These are phyloP conservation scores for Agrochola lychnidis DNA, from an alignment of 2,888 invertebrate genomes.

Conservation along the genomic window DNA sequence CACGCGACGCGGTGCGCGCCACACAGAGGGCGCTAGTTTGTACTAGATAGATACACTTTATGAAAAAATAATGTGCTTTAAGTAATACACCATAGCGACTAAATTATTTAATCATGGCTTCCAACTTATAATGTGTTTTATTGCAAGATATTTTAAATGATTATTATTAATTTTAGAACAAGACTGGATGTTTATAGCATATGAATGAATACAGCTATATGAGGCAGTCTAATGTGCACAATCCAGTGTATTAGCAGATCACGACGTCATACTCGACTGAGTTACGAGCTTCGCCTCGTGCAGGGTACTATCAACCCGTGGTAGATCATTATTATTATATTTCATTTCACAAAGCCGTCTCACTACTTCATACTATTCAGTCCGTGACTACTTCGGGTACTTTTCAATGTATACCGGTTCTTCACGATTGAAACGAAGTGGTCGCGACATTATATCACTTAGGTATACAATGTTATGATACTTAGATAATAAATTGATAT, in stretches of 20 bases:
- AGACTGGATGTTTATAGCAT: slow-evolving; percentile 55
- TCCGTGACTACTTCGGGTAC: not conserved
- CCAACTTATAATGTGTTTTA: slow-evolving; percentile 48
- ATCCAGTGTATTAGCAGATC: slow-evolving; percentile 1
- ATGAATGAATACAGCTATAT: slow-evolving; percentile 34
- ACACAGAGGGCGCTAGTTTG: slow-evolving; percentile 45
- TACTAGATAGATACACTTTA: slow-evolving; percentile 41
- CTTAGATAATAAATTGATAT: slow-evolving; percentile 54
- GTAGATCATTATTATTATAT: slow-evolving; percentile 19
- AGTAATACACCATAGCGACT: slow-evolving; percentile 20
- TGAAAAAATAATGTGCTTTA: slow-evolving; percentile 37
- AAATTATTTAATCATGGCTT: slow-evolving; percentile 59
- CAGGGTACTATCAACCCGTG: slow-evolving; percentile 1
- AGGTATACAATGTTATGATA: slow-evolving; percentile 40
- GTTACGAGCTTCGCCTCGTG: not conserved
- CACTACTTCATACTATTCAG: not conserved
- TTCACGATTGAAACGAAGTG: slow-evolving; percentile 8
- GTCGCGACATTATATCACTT: slow-evolving; percentile 20
- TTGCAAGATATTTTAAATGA: slow-evolving; percentile 41
- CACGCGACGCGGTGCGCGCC: slow-evolving; percentile 8
- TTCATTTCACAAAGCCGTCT: slow-evolving; percentile 23
- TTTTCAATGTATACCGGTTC: not conserved
- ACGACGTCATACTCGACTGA: slow-evolving; percentile 10
- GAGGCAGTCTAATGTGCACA: slow-evolving; percentile 35
- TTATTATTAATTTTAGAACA: slow-evolving; percentile 47